Percentiles rank a stretch among this genome's conserved stretches.
Conservation (phyloP, 2,797 vertebrate genomes). For the Furcifer pardalis region DNA sequence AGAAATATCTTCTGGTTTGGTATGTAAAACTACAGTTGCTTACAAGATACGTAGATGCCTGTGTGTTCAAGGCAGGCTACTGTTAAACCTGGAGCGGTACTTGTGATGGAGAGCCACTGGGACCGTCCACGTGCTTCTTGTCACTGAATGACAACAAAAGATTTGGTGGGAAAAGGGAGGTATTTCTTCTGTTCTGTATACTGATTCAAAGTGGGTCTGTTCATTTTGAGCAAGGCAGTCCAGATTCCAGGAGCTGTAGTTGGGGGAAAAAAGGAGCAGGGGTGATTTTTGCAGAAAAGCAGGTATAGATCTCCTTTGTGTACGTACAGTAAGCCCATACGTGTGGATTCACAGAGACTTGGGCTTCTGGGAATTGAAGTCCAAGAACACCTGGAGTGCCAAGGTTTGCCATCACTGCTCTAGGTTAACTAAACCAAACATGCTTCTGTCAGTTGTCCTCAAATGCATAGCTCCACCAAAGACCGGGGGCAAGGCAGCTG, state of each 20-base stretch:
- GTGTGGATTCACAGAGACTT: neutral
- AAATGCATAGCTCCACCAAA: too few relatives aligned
- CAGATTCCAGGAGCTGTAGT: too few relatives aligned
- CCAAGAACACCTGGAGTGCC: neutral
- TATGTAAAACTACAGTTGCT: neutral
- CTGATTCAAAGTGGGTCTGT: neutral
- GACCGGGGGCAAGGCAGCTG: neutral
- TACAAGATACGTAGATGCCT: neutral
- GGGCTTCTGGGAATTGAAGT: neutral
- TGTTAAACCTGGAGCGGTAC: neutral
- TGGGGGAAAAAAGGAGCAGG: too few relatives aligned
- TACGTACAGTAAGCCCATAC: neutral
- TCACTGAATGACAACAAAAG: neutral
- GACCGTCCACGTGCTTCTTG: neutral
- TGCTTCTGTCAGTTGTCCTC: neutral
- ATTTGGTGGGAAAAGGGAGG: constrained; percentile 23
- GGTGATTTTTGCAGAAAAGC: neutral
- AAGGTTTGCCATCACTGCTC: too few relatives aligned
- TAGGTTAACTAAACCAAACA: neutral
- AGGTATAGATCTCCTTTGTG: neutral
- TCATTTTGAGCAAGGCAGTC: neutral
- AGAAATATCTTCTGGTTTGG: neutral
- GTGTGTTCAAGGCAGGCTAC: neutral
- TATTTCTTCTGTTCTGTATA: neutral
- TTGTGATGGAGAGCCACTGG: neutral